A percentile compares a stretch with the other conserved stretches of the same genome.
Evolutionary conservation across 1,140 invertebrate genomes (phyloP).

Genomic region (Philaenus spumarius): DNA sequence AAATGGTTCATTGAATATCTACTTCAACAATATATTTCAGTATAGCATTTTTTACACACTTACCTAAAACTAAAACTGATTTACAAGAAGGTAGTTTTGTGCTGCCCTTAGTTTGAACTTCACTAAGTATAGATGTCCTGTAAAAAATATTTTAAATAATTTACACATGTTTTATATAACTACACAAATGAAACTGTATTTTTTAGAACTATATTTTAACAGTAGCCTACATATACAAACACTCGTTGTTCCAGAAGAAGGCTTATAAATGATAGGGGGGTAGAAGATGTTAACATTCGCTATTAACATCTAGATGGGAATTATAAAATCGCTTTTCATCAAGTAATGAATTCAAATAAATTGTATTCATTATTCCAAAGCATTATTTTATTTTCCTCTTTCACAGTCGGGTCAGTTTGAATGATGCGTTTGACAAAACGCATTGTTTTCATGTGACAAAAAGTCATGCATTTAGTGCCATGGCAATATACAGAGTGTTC

Average conservation of each 20-base stretch:
- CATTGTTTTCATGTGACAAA: too few species aligned
- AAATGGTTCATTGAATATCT: too few species aligned
- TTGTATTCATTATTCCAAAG: too few species aligned
- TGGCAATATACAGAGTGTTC: too few species aligned
- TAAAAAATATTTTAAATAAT: constrained; percentile 9
- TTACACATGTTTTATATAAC: constrained; percentile 8
- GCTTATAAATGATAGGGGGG: background rate
- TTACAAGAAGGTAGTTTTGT: constrained; percentile 90
- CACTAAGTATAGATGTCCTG: constrained; percentile 88
- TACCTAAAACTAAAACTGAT: constrained; percentile 82
- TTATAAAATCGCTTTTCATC: too few species aligned
- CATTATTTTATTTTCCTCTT: too few species aligned
- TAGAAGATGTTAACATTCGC: background rate
- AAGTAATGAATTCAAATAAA: too few species aligned
- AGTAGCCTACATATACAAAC: constrained; percentile 10
- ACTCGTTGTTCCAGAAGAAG: background rate
- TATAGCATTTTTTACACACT: too few species aligned
- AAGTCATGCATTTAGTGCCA: too few species aligned
- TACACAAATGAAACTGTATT: background rate
- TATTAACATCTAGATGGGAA: background rate
- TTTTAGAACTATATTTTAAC: background rate
- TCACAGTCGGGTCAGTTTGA: too few species aligned
- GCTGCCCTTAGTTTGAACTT: constrained; percentile 90
- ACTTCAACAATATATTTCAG: too few species aligned
- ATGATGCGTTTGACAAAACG: too few species aligned